Evolutionary conservation across 2,888 invertebrate genomes (phyloP), one percentile per base, ranked within the genome.

Genomic region (Eulithis prunata): DNA sequence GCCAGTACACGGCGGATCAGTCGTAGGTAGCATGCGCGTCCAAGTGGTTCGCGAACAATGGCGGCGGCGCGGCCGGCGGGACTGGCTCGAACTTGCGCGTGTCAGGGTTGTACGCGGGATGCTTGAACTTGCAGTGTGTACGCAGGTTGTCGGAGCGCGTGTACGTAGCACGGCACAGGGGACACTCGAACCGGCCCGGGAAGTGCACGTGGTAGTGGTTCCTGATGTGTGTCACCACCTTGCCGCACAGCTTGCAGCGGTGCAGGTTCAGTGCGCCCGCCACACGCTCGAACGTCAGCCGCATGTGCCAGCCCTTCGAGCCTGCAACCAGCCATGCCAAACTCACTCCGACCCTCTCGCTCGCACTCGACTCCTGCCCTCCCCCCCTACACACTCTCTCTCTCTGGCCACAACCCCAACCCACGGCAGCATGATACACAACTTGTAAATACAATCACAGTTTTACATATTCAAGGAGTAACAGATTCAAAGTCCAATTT

Each of bases 231-330:
- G 97, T 97, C 94, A 97, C 97, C 95, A 97, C 97, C 95, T 97
- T 97, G 94, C 97, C 97, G 94, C 97, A 97, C 94, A 97, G 95
- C 95, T 97, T 97, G 95, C 97, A 97, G 92, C 97, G 96, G 95
- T 97, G 97, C 94, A 97, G 96, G 95, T 97, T 97, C 93, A 97
- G 96, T 94, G 97, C 96, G 94, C 97, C 97, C 94, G 97, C 97
- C 94, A 97, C 95, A 88, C 97, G 97, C 95, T 97, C 97, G 95
- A 97, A 97, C 94, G 97, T 97, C 94, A 97, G 96, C 95, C 97
- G 96, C 97, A 97, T 97, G 95, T 97, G 97, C 97, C 97, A 97
- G 95, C 97, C 97, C 96, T 97, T 97, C 93, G 97, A 97, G 96
- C 97, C 97, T 97, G 96, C 95, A 96, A 96, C 94, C 94, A 94